Evolutionary conservation across 1,140 invertebrate genomes (phyloP).

Genomic region (Vollenhovia emeryi): DNA sequence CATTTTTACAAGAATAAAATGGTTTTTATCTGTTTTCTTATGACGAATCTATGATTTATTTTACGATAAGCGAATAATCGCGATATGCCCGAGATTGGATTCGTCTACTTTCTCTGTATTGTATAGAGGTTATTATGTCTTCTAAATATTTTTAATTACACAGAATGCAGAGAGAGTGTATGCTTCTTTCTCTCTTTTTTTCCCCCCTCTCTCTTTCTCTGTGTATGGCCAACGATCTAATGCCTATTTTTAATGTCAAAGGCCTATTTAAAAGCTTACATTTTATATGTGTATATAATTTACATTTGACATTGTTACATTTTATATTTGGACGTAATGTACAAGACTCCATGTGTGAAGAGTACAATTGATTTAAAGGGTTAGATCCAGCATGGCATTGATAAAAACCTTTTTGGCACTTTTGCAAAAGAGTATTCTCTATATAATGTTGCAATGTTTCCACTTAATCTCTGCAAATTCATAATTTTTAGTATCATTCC

Average conservation of each 20-base stretch:
- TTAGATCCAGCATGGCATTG: neutral
- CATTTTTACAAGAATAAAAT: conserved; percentile 72
- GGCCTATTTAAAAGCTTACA: conserved; percentile 63
- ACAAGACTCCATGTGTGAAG: neutral
- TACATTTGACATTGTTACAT: conserved; percentile 33
- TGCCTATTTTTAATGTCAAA: conserved; percentile 58
- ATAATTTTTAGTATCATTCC: neutral
- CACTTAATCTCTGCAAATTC: neutral
- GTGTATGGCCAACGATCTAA: conserved; percentile 57
- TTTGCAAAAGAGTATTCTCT: neutral
- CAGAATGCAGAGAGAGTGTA: neutral
- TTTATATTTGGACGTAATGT: conserved; percentile 46
- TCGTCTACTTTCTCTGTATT: conserved; percentile 51
- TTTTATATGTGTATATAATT: conserved; percentile 36
- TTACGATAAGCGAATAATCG: conserved; percentile 45
- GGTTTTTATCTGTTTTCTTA: conserved; percentile 69
- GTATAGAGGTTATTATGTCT: conserved; percentile 35
- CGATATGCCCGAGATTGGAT: conserved; percentile 14
- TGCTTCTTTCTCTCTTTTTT: neutral
- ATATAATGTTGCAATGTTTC: neutral
- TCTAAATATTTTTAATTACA: conserved; percentile 34
- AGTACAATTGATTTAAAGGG: neutral
- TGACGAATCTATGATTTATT: conserved; percentile 56
- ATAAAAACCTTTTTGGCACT: neutral
- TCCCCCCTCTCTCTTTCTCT: conserved; percentile 7